Evolutionary conservation across 2,113 vertebrate species (phyloP), one percentile per base, ranked within the genome.

Genomic region (Tonatia bakeri): DNA sequence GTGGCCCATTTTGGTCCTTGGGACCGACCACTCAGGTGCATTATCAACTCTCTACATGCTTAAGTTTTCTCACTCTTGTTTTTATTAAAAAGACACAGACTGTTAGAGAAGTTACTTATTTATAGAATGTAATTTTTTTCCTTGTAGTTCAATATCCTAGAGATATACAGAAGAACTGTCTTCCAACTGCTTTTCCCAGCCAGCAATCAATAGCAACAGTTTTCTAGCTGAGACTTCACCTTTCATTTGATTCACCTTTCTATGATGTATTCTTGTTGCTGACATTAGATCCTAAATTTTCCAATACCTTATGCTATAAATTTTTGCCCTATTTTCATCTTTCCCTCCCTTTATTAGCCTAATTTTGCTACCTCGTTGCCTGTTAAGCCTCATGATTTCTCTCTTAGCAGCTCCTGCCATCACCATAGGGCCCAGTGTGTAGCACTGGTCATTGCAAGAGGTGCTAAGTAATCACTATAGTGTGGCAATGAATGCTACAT

Each of bases 121-220:
- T 47, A 31, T 22, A 77, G 33, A 40, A 14, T 72, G 16, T 64
- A 33, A 43, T 50, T 76, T 59, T 59, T 52, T 73, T 70, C 33
- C n/a, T 4, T 40, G 38, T 0, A 15, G 56, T 7, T 33, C 45
- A 45, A 15, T 45, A 87, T n/a, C 75, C 26, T 31, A 67, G 76
- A 36, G 10, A 43, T 10, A 65, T 0, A 26, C 24, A 24, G 31
- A 16, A 54, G 38, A 47, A 15, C 3, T 8, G 1, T 22, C 31
- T 8, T 77, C 16, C 10, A 14, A 0, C 50, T 61, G 59, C n/a
- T 36, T 64, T 64, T 7, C 17, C 56, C 15, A 45, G 22, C 11
- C 38, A 31, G 14, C 20, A 38, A 12, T 52, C 16, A 12, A 9
- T 0, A 38, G 47, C 1, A 17, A 15, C 9, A 14, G 2, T 10